These are phyloP conservation scores for Arctopsyche grandis DNA, from an alignment of 1,140 invertebrate genomes.

Conservation along the genomic window DNA sequence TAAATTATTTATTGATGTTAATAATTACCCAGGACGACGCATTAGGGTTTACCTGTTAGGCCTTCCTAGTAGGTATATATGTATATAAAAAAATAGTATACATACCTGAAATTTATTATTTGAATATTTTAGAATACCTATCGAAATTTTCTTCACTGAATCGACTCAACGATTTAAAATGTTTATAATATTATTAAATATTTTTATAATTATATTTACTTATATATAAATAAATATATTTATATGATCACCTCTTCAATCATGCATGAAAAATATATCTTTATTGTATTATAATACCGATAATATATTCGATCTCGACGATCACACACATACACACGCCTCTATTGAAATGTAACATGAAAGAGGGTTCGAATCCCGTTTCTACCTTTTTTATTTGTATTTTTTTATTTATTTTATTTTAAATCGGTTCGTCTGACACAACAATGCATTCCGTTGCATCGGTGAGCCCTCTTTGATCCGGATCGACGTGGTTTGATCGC, in stretches of 20 bases:
- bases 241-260: background rate
- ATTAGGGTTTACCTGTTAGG: too few relatives aligned
- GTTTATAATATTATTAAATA: conserved; percentile 24
- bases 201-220: conserved; percentile 36
- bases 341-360: background rate
- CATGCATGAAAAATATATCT: too few relatives aligned
- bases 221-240: conserved; percentile 36
- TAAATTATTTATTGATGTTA: too few relatives aligned
- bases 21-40: too few relatives aligned
- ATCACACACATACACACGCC: background rate
- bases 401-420: background rate
- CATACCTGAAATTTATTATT: too few relatives aligned
- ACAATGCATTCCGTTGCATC: conserved; percentile 42
- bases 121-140: too few relatives aligned
- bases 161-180: background rate
- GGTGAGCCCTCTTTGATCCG: conserved; percentile 5
- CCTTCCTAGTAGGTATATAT: too few relatives aligned
- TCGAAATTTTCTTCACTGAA: too few relatives aligned
- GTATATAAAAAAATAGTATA: too few relatives aligned
- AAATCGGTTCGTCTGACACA: conserved; percentile 17
- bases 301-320: background rate
- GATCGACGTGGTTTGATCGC: conserved; percentile 17
- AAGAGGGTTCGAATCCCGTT: too few relatives aligned
- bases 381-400: too few relatives aligned
- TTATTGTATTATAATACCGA: too few relatives aligned